These are phyloP conservation scores for Bujurquina vittata DNA, from an alignment of 2,113 vertebrate species.

Conservation along the genomic window DNA sequence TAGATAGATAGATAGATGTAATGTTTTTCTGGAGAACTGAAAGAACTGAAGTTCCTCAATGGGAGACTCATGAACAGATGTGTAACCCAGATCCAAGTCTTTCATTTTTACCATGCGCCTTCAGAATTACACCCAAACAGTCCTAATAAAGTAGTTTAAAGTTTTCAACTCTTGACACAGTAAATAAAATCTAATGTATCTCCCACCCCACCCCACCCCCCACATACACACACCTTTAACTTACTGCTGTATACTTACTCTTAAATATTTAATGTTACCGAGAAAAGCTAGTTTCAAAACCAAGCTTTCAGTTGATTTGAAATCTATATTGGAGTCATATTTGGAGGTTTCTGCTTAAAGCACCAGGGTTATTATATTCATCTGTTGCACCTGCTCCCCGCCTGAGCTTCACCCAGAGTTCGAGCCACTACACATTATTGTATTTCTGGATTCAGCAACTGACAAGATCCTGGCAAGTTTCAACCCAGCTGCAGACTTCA, in stretches of 20 bases:
- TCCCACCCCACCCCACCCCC: not conserved
- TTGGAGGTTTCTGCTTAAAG: not conserved
- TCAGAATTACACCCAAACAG: not conserved
- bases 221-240: not conserved
- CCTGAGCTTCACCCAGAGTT: not conserved
- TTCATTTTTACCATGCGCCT: not conserved
- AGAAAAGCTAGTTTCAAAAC: not conserved
- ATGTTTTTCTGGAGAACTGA: not conserved
- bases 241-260: not conserved
- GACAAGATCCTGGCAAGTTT: not conserved
- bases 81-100: not conserved
- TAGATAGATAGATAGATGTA: no score
- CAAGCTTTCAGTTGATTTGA: not conserved
- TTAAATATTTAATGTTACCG: conserved; percentile 3
- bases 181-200: not conserved
- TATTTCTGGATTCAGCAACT: conserved; percentile 3
- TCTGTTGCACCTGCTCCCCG: not conserved
- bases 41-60: not conserved
- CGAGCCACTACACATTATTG: not conserved
- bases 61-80: not conserved
- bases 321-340: not conserved
- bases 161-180: not conserved
- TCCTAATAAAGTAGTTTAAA: not conserved
- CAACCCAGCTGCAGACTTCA: not conserved
- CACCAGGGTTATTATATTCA: not conserved